Evolutionary conservation across 1,140 invertebrate genomes (phyloP), one percentile per base, ranked within the genome.

Genomic region (Anoplophora glabripennis): DNA sequence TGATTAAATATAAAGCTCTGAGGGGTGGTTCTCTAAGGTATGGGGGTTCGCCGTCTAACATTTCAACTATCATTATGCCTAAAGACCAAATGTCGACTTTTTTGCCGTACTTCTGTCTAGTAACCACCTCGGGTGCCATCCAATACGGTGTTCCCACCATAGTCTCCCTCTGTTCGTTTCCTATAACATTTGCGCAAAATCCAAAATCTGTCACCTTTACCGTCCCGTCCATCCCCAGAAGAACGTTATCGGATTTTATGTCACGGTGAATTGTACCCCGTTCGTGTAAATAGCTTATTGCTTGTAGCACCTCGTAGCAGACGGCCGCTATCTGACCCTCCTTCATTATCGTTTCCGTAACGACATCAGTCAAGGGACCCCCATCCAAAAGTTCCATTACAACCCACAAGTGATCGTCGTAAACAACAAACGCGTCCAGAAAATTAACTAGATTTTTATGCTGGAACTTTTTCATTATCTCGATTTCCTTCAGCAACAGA

Each of bases 181-280:
- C 90, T 36, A 89, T 83, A 53, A 93, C 90, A 65, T 92, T 92
- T 59, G 93, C 85, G 80, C 96, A 99, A 77, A 99, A 99, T 15
- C 96, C 96, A 79, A 99, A 99, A 77, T 99, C 96, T 11, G 95
- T 99, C 0, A 98, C 88, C 85, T 99, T 99, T 0, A 99, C 94
- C 37, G 86, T 85, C 10, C 96, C 96, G 75, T 98, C 93, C 91
- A 97, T 94, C 38, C 95, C 95, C 0, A 99, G 80, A 9, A 99
- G 81, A 55, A 99, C 90, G 76, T 99, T 99, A 74, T 98, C 96
- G 28, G 92, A 96, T 75, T 98, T 98, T 38, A 98, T 96, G 73
- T 98, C 94, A 61, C 92, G 83, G 71, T 94, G 92, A 64, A 94
- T 93, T 18, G 92, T 93, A n/a, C 90, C 90, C 72, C 90, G 92